phyloP scores from a whole-genome alignment of 2,797 vertebrate species.

The Microctenopoma steveboyesi region DNA sequence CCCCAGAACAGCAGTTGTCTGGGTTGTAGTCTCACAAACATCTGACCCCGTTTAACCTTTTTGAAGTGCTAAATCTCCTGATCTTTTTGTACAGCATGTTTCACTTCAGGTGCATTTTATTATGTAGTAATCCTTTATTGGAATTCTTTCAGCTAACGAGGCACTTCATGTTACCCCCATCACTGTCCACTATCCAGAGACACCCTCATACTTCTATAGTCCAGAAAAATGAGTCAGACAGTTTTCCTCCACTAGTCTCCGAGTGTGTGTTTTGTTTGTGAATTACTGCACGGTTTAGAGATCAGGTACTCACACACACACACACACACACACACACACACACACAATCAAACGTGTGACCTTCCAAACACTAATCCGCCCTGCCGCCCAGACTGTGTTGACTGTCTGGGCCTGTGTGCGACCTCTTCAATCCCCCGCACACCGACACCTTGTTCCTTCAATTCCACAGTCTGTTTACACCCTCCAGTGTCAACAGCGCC shows the following conservation, averaged over 20 bases:
- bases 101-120: background rate
- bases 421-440: slow-evolving; percentile 35
- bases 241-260: background rate
- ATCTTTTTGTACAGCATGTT: background rate
- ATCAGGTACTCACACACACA: slow-evolving; percentile 1
- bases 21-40: slow-evolving; percentile 6
- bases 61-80: background rate
- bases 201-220: no score
- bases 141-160: background rate
- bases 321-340: background rate
- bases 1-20: slow-evolving; percentile 35
- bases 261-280: background rate
- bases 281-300: background rate
- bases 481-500: slow-evolving; percentile 71
- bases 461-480: slow-evolving; percentile 67
- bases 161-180: background rate
- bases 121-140: background rate
- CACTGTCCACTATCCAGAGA: no score
- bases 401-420: slow-evolving; percentile 44
- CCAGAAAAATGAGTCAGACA: background rate
- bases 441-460: slow-evolving; percentile 51
- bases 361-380: slow-evolving; percentile 21
- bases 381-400: slow-evolving; percentile 27
- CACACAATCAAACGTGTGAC: slow-evolving; percentile 28
- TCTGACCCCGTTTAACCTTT: background rate